phyloP scores from a whole-genome alignment of 2,797 vertebrate species.

The Malurus leucopterus region DNA sequence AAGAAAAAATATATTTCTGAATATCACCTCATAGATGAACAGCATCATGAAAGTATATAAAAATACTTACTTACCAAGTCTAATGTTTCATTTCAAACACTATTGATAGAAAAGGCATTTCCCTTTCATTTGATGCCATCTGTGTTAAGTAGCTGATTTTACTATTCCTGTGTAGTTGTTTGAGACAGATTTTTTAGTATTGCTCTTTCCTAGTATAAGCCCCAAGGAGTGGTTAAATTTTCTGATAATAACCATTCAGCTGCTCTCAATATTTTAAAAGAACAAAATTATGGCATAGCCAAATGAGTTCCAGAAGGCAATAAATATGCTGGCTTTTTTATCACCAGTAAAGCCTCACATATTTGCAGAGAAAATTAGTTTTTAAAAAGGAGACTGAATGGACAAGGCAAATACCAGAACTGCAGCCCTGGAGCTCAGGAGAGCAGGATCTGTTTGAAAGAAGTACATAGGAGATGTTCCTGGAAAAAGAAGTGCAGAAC shows the following conservation, averaged over 20 bases:
- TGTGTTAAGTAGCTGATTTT: background rate
- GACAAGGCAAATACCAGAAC: background rate
- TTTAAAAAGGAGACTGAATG: background rate
- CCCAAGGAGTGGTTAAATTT: background rate
- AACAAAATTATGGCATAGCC: background rate
- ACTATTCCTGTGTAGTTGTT: background rate
- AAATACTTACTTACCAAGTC: background rate
- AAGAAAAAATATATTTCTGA: background rate
- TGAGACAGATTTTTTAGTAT: background rate
- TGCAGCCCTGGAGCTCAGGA: background rate
- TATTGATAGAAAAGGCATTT: background rate
- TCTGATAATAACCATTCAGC: background rate
- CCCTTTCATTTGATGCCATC: background rate
- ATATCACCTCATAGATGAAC: background rate
- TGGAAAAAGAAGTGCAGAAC: background rate
- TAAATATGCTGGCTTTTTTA: constrained; percentile 2
- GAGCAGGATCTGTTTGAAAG: background rate
- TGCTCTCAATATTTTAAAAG: background rate
- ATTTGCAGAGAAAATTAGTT: background rate
- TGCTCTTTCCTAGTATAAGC: background rate
- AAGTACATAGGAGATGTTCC: background rate
- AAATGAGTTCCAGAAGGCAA: constrained; percentile 25
- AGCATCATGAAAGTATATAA: background rate
- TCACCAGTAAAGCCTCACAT: background rate
- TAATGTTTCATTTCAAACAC: background rate